Base-by-base conservation (phyloP, 2,888 invertebrate genomes). In the Copidosoma aretas region DNA sequence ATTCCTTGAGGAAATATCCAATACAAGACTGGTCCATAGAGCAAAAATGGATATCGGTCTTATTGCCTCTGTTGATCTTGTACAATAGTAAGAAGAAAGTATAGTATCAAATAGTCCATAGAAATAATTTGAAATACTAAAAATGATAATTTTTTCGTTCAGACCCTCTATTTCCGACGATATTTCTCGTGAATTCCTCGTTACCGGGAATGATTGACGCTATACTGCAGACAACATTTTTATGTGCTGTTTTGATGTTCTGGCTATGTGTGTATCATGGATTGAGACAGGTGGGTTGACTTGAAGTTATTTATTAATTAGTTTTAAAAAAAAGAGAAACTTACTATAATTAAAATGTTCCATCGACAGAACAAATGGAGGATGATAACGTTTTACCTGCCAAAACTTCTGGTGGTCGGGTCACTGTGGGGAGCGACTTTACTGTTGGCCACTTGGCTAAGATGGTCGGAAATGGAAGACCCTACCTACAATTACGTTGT, bases 221-320 rank as follows among this genome's bases (percentile, higher is more conserved):
- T 0, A 81, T 96, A 56, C 90, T 95, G 75, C 97, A 98, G 85
- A 93, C 94, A 0, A 91, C 93, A 1, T 98, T 98, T 84, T 86
- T 98, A 0, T 92, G 92, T 74, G 91, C 91, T 8, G 87, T 98
- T 68, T 86, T 98, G 74, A 87, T 98, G 79, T 97, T 97, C 78
- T 98, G 98, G 97, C 88, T 98, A 19, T 95, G 95, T 75, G 91
- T 96, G 74, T 98, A 97, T 84, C 98, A 98, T 81, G 98, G 97
- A 1, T 86, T 98, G 46, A 86, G 98, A 80, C 95, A 95, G 90
- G 95, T 93, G 84, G 17, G 17, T 14, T 46, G 52, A 10, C 17
- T 46, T 12, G 43, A 46, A 46, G 12, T 46, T 32, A 32, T 32
- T 32, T 32, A 32, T 3, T 8, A 32, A 58, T 43, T 46, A 41